A percentile compares a stretch with the other conserved stretches of the same genome.
Conservation (phyloP, 2,888 invertebrate species). For the Tetropium fuscum region DNA sequence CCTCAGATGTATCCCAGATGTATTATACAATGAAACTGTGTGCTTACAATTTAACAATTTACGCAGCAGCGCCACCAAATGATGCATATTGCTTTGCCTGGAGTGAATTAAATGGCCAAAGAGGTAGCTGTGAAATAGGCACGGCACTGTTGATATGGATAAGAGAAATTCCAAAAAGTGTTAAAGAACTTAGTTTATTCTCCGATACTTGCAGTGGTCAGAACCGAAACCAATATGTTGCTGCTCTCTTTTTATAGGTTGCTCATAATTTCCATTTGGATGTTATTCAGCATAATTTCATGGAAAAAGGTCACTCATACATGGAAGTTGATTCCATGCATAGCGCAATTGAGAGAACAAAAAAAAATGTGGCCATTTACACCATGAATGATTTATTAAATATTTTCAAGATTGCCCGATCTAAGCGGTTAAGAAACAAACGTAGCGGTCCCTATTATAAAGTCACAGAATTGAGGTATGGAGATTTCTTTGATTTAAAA, state of each 20-base stretch:
- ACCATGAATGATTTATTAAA: constrained; percentile 11
- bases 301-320: constrained; percentile 14
- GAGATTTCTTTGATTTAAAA: background rate
- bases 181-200: background rate
- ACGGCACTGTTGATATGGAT: background rate
- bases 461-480: background rate
- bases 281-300: constrained; percentile 12
- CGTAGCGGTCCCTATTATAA: background rate
- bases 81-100: constrained; percentile 5
- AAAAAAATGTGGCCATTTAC: constrained; percentile 30
- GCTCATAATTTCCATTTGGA: constrained; percentile 19
- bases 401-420: background rate
- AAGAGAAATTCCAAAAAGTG: background rate
- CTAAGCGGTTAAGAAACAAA: background rate
- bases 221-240: constrained; percentile 9
- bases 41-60: constrained; percentile 6
- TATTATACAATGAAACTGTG: constrained; percentile 1
- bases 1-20: background rate
- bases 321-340: constrained; percentile 35
- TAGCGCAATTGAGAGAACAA: constrained; percentile 40
- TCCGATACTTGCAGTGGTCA: background rate
- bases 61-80: constrained; percentile 4
- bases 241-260: constrained; percentile 24
- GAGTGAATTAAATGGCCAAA: constrained; percentile 9
- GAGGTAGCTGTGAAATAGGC: background rate